These are phyloP conservation scores for Rhingia rostrata DNA, from an alignment of 2,888 invertebrate genomes.

Conservation along the genomic window DNA sequence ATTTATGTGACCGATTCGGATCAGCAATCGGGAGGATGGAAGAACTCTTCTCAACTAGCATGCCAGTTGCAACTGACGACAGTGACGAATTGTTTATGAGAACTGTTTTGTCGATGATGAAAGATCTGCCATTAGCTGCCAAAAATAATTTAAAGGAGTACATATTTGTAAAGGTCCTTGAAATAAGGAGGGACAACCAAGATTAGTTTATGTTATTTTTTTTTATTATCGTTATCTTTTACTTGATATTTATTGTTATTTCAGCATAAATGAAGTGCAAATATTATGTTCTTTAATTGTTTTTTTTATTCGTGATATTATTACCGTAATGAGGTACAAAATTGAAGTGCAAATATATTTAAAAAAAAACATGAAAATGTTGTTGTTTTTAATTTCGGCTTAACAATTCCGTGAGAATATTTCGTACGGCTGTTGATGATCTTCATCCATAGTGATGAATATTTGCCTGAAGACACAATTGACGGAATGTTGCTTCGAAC, in stretches of 20 bases:
- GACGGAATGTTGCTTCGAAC: constrained; percentile 18
- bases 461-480: constrained; percentile 2
- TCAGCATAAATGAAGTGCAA: too few relatives aligned
- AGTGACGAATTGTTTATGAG: constrained; percentile 5
- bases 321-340: too few relatives aligned
- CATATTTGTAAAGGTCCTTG: background rate
- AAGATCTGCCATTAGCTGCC: background rate
- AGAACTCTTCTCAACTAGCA: background rate
- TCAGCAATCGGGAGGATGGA: background rate
- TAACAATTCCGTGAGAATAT: background rate
- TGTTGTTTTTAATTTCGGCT: background rate
- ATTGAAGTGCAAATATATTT: too few relatives aligned
- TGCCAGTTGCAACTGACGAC: background rate
- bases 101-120: constrained; percentile 5
- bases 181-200: background rate
- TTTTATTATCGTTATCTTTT: too few relatives aligned
- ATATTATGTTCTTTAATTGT: too few relatives aligned
- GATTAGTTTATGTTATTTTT: background rate
- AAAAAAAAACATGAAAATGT: too few relatives aligned
- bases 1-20: background rate
- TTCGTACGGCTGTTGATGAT: too few relatives aligned
- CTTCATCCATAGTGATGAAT: too few relatives aligned
- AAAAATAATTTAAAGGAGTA: background rate
- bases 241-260: too few relatives aligned
- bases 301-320: too few relatives aligned